Base-by-base conservation (phyloP, 2,888 invertebrate species). In the Cheilosia variabilis region DNA sequence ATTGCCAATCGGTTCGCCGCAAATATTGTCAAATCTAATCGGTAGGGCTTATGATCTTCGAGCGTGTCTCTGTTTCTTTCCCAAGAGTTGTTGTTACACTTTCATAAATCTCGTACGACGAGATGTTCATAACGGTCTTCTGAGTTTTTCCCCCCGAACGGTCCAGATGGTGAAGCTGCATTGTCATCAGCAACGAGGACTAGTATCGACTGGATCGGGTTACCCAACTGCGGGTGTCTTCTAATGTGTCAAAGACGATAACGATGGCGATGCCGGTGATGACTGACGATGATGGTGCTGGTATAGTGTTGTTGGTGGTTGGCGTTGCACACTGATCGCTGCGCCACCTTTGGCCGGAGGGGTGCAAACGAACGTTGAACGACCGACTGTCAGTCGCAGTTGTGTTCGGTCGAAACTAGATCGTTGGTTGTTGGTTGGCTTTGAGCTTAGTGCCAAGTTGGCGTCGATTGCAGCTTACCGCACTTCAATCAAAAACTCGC, bases 31-130 rank as follows among this genome's bases (percentile, higher is more conserved):
- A 75, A 86, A 86, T 86, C 69, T 71, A 55, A 75, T 71, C 71
- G 60, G 58, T 27, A 45, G 50, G 55, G 69, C 62, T 66, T 79
- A 17, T 63, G 73, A 65, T 73, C 72, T 55, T 17, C 19, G 50
- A 4, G 43, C 10, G 17, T 24, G 55, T 63, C 15, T 9, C 41
- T 52, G 10, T 22, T 22, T 63, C 76, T 77, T 82, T 84, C 78
- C 62, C 82, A 83, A 83, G 78, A 78, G 73, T n/a, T 66, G 80
- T 37, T 58, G 84, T 80, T 84, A 84, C 80, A 81, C 86, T 86
- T 86, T 86, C 86, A 81, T 86, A 27, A 27, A 27, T 6, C 71
- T 45, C 50, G 62, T 52, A 27, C 27, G 65, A 60, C 77, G 53
- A 57, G 57, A 66, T 83, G 60, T 72, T 68, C 37, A 72, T 84